Evolutionary conservation across 2,113 vertebrate species (phyloP).

Genomic region (Microtus ochrogaster): DNA sequence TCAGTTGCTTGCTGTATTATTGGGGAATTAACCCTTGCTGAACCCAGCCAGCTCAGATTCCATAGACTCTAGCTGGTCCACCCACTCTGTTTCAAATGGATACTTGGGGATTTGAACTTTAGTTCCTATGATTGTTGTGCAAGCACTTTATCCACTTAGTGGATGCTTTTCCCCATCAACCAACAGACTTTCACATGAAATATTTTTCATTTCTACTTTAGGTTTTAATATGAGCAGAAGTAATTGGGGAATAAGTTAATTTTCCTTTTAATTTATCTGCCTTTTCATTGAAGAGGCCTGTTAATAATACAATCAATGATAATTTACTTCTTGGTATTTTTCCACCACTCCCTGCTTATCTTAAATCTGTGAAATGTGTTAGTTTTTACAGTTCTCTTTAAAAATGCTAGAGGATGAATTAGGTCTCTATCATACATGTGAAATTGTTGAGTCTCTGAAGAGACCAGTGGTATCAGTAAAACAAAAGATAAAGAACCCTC

Average conservation of each 20-base stretch:
- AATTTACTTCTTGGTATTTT: neutral
- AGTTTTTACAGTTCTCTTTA: neutral
- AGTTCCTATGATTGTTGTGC: neutral
- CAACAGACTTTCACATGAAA: neutral
- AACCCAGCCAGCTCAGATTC: neutral
- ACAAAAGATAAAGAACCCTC: neutral
- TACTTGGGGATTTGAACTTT: neutral
- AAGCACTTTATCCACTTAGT: neutral
- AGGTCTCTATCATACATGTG: neutral
- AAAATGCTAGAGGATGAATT: conserved; percentile 9
- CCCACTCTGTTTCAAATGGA: neutral
- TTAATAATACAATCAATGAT: neutral
- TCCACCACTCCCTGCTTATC: neutral
- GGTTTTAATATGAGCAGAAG: neutral
- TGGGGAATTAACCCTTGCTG: neutral
- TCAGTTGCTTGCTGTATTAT: neutral
- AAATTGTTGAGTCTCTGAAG: neutral
- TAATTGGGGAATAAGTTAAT: neutral
- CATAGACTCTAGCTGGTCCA: no score
- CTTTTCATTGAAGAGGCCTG: neutral
- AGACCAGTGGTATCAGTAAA: neutral
- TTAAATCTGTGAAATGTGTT: neutral
- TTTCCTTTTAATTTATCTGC: neutral
- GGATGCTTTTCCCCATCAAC: no score
- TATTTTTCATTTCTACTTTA: neutral